phyloP scores from a whole-genome alignment of 2,797 vertebrate species.

The Chaetophractus vellerosus region DNA sequence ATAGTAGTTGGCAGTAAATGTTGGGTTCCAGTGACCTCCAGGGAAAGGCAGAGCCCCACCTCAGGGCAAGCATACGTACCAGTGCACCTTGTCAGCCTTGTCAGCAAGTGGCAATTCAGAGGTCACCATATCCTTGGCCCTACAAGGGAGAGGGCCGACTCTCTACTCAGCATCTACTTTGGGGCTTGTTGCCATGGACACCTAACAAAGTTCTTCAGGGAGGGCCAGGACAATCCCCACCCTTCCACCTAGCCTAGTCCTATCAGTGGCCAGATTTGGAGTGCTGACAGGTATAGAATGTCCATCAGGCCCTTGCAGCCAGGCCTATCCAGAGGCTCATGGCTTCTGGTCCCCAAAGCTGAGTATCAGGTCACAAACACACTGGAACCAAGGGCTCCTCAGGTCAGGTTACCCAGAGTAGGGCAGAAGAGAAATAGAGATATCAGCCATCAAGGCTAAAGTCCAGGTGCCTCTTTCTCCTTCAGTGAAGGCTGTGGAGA shows the following conservation, averaged over 20 bases:
- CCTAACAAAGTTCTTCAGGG: slow-evolving; percentile 68
- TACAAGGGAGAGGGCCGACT: neutral
- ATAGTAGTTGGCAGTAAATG: neutral
- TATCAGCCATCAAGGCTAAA: slow-evolving; percentile 49
- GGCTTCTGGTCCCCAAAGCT: slow-evolving; percentile 52
- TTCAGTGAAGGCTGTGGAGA: neutral
- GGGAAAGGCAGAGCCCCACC: neutral
- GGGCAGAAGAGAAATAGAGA: slow-evolving; percentile 55
- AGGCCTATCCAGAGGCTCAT: slow-evolving; percentile 58
- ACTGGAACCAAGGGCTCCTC: slow-evolving; percentile 67
- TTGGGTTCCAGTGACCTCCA: neutral
- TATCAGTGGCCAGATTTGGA: slow-evolving; percentile 46
- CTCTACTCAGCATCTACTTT: slow-evolving; percentile 68
- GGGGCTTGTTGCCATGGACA: slow-evolving; percentile 72
- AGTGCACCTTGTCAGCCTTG: neutral
- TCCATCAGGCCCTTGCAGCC: slow-evolving; percentile 60
- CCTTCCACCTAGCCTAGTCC: neutral
- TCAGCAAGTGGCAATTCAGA: slow-evolving; percentile 65
- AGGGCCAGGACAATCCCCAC: slow-evolving; percentile 46
- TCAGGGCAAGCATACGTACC: neutral
- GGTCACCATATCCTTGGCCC: slow-evolving; percentile 73
- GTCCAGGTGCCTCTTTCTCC: neutral
- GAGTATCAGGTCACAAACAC: slow-evolving; percentile 78
- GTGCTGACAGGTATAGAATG: slow-evolving; percentile 79
- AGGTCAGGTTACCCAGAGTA: slow-evolving; percentile 61